Evolutionary conservation across 2,113 vertebrate species (phyloP), one percentile per base, ranked within the genome.

Genomic region (Mormyrus iriodes): DNA sequence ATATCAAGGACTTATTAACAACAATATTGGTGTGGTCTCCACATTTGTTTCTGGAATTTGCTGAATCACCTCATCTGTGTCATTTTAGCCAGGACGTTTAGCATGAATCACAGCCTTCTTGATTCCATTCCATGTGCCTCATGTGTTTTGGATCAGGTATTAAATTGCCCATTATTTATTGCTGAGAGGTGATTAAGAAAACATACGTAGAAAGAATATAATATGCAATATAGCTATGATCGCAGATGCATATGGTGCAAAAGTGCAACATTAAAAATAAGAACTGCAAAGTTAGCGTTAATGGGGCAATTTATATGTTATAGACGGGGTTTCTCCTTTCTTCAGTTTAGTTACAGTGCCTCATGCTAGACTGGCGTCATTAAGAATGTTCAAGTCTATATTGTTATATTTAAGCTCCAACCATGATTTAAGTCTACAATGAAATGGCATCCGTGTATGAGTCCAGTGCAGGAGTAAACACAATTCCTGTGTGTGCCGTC

Each of bases 71-170:
- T 53, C 17, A 53, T 86, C 48, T 86, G 46, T 86, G 48, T 52
- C 49, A 86, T 24, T 52, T 86, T n/a, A n/a, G n/a, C n/a, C n/a
- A 85, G 21, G 44, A 51, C 24, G n/a, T 49, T 48, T 27, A 52
- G 31, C n/a, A 35, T 86, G 85, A 53, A 35, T 86, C 49, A 55
- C n/a, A 51, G 31, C 49, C 51, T 51, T 51, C 13, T 53, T 55
- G 85, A 53, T 52, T 86, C 85, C 51, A 35, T 86, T 31, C 85
- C 51, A 55, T 15, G 31, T 86, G 85, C 85, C 85, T 31, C 27
- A 86, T 86, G 85, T 86, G 85, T 53, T 86, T 86, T 86, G 35
- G 39, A 86, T 55, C 51, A 55, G n/a, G 51, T 86, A 53, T 86
- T 53, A 86, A 86, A 53, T 52, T 53, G 85, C 27, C 27, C 51